Evolutionary conservation across 2,797 vertebrate species (phyloP), one percentile per base, ranked within the genome.

Genomic region (Pipistrellus pipistrellus): DNA sequence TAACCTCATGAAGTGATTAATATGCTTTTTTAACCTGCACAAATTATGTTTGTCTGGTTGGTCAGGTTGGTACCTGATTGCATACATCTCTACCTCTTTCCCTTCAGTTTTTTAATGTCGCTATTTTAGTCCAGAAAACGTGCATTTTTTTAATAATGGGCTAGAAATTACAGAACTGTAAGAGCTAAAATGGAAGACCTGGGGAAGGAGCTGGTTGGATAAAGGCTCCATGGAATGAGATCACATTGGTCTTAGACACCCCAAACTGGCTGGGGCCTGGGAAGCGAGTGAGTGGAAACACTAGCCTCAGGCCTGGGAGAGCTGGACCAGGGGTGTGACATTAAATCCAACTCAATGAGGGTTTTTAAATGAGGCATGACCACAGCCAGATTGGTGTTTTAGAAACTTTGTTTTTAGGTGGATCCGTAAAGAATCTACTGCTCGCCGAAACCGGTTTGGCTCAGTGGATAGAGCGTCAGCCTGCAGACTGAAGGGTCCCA

Each of bases 31-130:
- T 95, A 96, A 96, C 69, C 92, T 89, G 68, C 46, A 93, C 89
- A 97, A 96, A 97, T 97, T 88, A 96, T 94, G 94, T 96, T 95
- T 97, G 86, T 96, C 97, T 95, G 91, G 82, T 93, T 88, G 96
- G n/a, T n/a, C n/a, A n/a, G n/a, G n/a, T n/a, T n/a, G 68, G 35
- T 95, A 94, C 90, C 85, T 92, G 90, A 80, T 75, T 87, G 83
- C 75, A 75, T 51, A 86, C 44, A 81, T 75, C 85, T 92, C 83
- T 96, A 64, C 88, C 76, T 69, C 48, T 90, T 64, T 93, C 91
- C 59, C 76, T 89, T 87, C 30, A 20, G 18, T 75, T 82, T 75
- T 82, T 95, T 84, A 73, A 69, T 72, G 57, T 88, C 85, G 88
- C 46, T 93, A n/a, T 89, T 96, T 90, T 44, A 68, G 75, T 91